phyloP scores from a whole-genome alignment of 2,797 vertebrate species.

The Diplodus sargus region DNA sequence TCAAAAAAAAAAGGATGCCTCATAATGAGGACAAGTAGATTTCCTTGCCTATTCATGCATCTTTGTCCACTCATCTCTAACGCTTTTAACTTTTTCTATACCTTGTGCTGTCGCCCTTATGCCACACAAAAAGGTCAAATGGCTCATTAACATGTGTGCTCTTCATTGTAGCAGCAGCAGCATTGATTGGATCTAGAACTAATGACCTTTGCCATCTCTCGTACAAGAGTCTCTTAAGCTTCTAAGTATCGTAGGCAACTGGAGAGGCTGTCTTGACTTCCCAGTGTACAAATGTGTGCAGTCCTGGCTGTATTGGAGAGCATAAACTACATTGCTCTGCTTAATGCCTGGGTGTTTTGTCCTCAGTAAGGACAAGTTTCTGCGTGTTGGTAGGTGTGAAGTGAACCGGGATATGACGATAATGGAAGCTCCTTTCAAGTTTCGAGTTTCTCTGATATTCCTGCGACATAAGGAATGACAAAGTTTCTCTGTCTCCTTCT shows the following conservation, averaged over 20 bases:
- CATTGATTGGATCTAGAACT: not conserved
- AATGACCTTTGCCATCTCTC: not conserved
- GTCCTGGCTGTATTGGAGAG: too few species aligned
- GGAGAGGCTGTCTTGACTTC: too few species aligned
- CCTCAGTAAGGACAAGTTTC: too few species aligned
- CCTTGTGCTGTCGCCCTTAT: not conserved
- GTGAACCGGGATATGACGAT: too few species aligned
- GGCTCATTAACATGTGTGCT: not conserved
- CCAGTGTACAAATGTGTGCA: too few species aligned
- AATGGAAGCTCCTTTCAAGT: too few species aligned
- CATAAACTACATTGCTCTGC: too few species aligned
- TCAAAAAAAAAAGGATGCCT: not conserved
- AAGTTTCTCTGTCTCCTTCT: too few species aligned
- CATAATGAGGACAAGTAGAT: constrained; percentile 34
- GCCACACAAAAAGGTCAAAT: not conserved
- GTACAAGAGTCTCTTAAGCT: not conserved
- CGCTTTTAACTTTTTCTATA: not conserved
- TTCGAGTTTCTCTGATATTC: too few species aligned
- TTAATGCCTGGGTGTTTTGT: too few species aligned
- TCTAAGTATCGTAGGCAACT: not conserved
- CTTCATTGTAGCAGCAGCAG: not conserved
- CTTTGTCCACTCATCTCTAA: not conserved
- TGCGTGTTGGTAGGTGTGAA: too few species aligned
- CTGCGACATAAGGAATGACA: too few species aligned
- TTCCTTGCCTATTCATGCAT: not conserved